A percentile compares a stretch with the other conserved stretches of the same genome.
Conservation (phyloP, 2,113 vertebrate genomes). For the Oreochromis tanganicae region DNA sequence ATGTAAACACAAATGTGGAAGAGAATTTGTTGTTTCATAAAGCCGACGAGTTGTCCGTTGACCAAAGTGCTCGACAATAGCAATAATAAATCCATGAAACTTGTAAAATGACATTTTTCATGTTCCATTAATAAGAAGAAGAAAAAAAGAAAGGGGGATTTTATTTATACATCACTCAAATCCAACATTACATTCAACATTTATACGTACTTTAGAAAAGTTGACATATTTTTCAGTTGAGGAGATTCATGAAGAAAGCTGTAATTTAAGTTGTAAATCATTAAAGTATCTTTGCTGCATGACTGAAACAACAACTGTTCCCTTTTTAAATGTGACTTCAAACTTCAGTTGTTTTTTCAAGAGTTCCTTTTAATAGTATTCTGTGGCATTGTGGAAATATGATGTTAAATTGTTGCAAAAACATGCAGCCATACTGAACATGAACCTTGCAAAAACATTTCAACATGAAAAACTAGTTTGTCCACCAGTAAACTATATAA, state of each 20-base stretch:
- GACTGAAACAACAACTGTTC: neutral
- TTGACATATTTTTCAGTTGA: neutral
- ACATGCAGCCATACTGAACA: neutral
- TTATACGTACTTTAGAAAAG: neutral
- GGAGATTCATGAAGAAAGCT: neutral
- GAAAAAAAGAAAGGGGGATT: neutral
- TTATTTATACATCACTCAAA: neutral
- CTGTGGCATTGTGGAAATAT: neutral
- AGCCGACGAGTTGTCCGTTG: neutral
- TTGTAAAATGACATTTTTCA: neutral
- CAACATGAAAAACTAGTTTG: neutral
- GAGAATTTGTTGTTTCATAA: neutral
- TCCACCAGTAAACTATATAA: neutral
- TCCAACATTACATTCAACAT: neutral
- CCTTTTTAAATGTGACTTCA: neutral
- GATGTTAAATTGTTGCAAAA: neutral
- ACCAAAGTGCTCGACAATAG: neutral
- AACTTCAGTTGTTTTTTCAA: neutral
- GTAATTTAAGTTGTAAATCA: neutral
- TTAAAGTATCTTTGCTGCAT: neutral
- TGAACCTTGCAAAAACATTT: neutral
- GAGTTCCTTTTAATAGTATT: neutral
- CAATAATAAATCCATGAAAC: neutral
- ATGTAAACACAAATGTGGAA: neutral
- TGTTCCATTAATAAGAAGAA: neutral